These are phyloP conservation scores for Calameuta pallipes DNA, from an alignment of 2,888 invertebrate species.

Conservation along the genomic window DNA sequence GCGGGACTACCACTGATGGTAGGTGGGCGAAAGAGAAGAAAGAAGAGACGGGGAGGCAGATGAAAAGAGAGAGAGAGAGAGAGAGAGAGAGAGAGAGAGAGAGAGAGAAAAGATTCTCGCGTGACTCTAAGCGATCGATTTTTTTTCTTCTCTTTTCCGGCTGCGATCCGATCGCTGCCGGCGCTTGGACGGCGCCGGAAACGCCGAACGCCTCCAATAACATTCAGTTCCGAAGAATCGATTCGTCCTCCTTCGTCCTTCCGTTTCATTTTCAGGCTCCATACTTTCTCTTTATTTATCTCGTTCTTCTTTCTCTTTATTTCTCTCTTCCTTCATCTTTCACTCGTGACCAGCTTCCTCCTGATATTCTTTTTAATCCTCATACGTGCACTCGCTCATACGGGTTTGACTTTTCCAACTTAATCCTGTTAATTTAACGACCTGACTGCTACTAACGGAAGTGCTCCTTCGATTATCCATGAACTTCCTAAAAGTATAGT, in stretches of 20 bases:
- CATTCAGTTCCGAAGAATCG: not conserved
- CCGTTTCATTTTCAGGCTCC: not conserved
- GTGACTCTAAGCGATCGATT: not conserved
- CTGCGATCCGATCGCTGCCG: not conserved
- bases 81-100: slow-evolving; percentile 5
- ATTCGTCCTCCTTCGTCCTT: not conserved
- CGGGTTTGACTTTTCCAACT: not conserved
- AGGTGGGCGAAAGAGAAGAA: not conserved
- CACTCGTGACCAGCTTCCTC: not conserved
- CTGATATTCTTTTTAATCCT: not conserved
- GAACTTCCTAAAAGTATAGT: not conserved
- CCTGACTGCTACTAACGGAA: not conserved
- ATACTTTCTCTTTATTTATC: not conserved
- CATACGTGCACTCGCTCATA: not conserved
- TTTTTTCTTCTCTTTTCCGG: not conserved
- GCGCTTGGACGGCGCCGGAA: not conserved
- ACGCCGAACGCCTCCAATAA: not conserved
- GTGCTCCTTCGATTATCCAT: not conserved
- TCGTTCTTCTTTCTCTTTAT: not conserved
- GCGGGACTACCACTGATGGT: not conserved
- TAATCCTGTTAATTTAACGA: not conserved
- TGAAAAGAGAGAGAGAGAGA: not conserved
- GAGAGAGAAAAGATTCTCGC: slow-evolving; percentile 13
- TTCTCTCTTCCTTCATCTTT: not conserved
- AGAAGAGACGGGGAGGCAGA: not conserved